Conservation (phyloP, 2,888 invertebrate species). For the Agrochola circellaris region DNA sequence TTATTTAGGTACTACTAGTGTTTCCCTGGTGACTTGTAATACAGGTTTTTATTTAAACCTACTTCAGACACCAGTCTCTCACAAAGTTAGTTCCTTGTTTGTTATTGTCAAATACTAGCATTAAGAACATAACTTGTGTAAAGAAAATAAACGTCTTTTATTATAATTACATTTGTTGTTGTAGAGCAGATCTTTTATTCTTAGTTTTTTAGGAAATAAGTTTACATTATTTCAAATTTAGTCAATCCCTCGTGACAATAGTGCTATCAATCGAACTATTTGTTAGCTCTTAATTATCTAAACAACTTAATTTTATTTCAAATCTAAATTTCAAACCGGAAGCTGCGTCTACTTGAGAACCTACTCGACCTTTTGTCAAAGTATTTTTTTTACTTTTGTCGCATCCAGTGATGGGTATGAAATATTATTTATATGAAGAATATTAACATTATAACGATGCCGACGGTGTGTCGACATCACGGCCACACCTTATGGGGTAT, state of each 20-base stretch:
- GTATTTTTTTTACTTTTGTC: constrained; percentile 12
- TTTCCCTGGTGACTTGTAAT: too few relatives aligned
- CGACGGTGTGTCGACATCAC: constrained; percentile 70
- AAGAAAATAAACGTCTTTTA: too few relatives aligned
- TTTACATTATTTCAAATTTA: neutral
- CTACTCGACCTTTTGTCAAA: neutral
- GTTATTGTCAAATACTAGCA: too few relatives aligned
- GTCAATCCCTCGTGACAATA: neutral
- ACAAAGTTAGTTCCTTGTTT: too few relatives aligned
- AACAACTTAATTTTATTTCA: neutral
- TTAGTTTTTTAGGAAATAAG: neutral
- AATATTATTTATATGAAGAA: constrained; percentile 55
- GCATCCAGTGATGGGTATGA: constrained; percentile 51
- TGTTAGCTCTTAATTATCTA: neutral
- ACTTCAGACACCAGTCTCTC: too few relatives aligned
- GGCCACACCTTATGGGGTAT: constrained; percentile 72
- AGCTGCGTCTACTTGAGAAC: neutral
- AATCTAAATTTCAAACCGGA: neutral
- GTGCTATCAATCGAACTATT: neutral
- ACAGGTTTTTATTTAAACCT: too few relatives aligned
- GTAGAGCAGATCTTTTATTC: too few relatives aligned
- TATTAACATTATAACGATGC: constrained; percentile 63
- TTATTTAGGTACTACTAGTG: too few relatives aligned
- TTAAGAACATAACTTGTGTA: too few relatives aligned
- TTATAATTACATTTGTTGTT: neutral